A percentile compares a stretch with the other conserved stretches of the same genome.
phyloP scores from a whole-genome alignment of 2,797 vertebrate species.

The Channa striata region DNA sequence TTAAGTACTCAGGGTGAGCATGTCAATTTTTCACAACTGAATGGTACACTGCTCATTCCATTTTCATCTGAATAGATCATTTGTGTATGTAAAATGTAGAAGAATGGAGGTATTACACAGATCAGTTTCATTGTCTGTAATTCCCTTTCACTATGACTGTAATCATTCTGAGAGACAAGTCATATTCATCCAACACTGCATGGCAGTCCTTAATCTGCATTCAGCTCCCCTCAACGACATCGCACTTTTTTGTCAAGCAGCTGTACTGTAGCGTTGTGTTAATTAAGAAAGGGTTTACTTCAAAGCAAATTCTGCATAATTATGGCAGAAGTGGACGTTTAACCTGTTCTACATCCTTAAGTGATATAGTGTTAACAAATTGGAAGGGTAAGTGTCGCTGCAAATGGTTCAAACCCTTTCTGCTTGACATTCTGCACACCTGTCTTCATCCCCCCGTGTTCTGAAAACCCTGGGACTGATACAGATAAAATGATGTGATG shows the following conservation, averaged over 20 bases:
- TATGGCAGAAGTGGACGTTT: constrained; percentile 66
- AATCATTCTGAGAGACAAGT: constrained; percentile 82
- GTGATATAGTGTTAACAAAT: constrained; percentile 60
- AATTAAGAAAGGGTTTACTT: constrained; percentile 74
- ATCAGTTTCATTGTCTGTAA: constrained; percentile 84
- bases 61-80: constrained; percentile 84
- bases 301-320: constrained; percentile 72
- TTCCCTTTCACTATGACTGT: constrained; percentile 80
- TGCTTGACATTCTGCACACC: constrained; percentile 82
- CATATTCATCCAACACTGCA: constrained; percentile 75
- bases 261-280: constrained; percentile 57
- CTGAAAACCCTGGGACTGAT: constrained; percentile 74
- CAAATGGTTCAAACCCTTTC: constrained; percentile 68
- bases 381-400: constrained; percentile 58
- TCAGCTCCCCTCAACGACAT: constrained; percentile 71
- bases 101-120: constrained; percentile 84
- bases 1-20: constrained; percentile 85
- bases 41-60: constrained; percentile 81
- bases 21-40: constrained; percentile 84
- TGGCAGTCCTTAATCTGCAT: constrained; percentile 81
- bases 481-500: constrained; percentile 80
- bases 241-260: constrained; percentile 68
- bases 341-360: constrained; percentile 70
- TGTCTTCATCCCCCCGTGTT: constrained; percentile 74
- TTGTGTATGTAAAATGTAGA: constrained; percentile 83